These are phyloP conservation scores for Hylaeus anthracinus DNA, from an alignment of 1,140 invertebrate genomes.

Conservation along the genomic window DNA sequence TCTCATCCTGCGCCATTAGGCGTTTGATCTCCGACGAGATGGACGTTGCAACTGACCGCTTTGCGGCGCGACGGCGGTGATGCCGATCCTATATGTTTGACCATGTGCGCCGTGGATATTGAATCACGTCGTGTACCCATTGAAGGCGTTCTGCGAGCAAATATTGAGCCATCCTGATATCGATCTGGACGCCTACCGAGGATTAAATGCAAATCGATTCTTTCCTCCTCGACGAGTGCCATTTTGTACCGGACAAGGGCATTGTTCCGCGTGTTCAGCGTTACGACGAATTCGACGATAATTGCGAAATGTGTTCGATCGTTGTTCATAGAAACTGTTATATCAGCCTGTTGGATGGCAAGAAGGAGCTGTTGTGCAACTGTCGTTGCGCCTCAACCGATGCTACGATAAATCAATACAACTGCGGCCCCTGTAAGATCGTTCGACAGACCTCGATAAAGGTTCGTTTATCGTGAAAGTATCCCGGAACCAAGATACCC, in stretches of 20 bases:
- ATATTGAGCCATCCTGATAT: constrained; percentile 12
- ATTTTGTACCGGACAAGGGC: too few relatives aligned
- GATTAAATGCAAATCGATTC: background rate
- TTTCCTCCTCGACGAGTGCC: background rate
- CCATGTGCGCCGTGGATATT: background rate
- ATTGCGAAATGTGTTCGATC: too few relatives aligned
- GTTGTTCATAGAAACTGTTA: too few relatives aligned
- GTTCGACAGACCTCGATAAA: background rate
- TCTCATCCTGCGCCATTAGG: background rate
- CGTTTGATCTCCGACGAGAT: constrained; percentile 24
- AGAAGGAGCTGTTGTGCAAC: too few relatives aligned
- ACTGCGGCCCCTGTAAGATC: background rate
- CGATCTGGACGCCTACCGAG: background rate
- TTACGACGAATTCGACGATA: too few relatives aligned
- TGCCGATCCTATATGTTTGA: background rate
- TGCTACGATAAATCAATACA: too few relatives aligned
- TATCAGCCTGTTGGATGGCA: too few relatives aligned
- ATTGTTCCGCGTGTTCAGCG: too few relatives aligned
- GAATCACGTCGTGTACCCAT: constrained; percentile 25
- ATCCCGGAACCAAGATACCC: background rate
- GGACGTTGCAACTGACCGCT: background rate
- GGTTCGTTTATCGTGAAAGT: constrained; percentile 1
- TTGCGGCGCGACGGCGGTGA: background rate
- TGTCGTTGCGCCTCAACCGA: too few relatives aligned
- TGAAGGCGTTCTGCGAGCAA: constrained; percentile 11